Evolutionary conservation across 2,797 vertebrate species (phyloP).

Genomic region (Linurgus olivaceus): DNA sequence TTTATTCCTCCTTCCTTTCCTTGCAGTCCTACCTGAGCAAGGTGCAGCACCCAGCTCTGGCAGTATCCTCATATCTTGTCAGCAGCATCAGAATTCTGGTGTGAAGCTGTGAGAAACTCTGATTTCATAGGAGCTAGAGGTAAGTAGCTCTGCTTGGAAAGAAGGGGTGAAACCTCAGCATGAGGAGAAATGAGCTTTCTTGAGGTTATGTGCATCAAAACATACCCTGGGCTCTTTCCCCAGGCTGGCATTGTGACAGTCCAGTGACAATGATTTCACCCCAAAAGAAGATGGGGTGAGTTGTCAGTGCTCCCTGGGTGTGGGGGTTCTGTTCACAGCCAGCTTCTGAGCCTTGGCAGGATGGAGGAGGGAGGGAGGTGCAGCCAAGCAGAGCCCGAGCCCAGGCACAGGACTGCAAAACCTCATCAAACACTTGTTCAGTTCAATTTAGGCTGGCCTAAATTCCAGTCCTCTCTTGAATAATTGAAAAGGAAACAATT

Average conservation of each 20-base stretch:
- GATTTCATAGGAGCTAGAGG: neutral
- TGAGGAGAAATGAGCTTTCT: neutral
- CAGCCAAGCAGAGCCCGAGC: neutral
- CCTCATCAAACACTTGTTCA: neutral
- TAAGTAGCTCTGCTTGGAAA: neutral
- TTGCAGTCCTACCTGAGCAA: neutral
- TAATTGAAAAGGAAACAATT: neutral
- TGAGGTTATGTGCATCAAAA: neutral
- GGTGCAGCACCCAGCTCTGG: neutral
- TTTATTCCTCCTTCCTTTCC: neutral
- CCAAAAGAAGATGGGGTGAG: fast-evolving
- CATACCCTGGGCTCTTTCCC: neutral
- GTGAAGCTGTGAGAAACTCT: neutral
- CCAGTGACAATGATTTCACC: neutral
- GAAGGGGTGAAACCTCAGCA: neutral
- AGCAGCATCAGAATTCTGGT: neutral
- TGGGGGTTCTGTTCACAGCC: neutral
- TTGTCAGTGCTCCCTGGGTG: neutral
- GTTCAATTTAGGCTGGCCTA: neutral
- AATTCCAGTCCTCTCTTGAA: neutral
- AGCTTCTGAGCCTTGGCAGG: neutral
- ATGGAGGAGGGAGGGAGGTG: neutral
- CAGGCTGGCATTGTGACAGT: neutral
- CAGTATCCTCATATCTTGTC: neutral
- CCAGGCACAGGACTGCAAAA: neutral